Evolutionary conservation across 2,888 invertebrate species (phyloP).

Genomic region (Amphiduros pacificus): DNA sequence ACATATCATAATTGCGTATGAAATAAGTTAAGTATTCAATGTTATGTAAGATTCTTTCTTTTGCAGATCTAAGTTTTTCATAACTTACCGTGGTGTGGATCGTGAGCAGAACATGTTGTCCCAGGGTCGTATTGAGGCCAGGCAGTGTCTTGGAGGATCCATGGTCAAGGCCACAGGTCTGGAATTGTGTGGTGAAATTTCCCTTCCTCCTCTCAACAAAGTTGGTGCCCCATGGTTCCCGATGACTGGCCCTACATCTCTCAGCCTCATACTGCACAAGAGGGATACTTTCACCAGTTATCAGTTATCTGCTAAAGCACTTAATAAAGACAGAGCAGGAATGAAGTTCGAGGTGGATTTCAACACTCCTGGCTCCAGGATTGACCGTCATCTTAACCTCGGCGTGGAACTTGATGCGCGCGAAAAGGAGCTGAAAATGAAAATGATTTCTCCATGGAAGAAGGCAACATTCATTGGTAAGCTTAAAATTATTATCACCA

Average conservation of each 20-base stretch:
- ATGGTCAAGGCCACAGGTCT: constrained; percentile 79
- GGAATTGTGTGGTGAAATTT: constrained; percentile 78
- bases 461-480: constrained; percentile 18
- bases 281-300: constrained; percentile 47
- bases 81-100: constrained; percentile 62
- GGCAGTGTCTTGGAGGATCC: constrained; percentile 51
- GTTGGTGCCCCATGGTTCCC: constrained; percentile 52
- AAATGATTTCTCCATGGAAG: constrained; percentile 33
- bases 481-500: too few relatives aligned
- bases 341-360: constrained; percentile 59
- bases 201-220: constrained; percentile 67
- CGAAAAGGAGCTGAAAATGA: constrained; percentile 10
- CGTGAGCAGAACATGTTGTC: constrained; percentile 70
- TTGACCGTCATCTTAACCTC: constrained; percentile 66
- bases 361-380: constrained; percentile 80
- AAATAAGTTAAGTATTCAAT: neutral
- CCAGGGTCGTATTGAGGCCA: constrained; percentile 66
- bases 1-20: too few relatives aligned
- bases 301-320: constrained; percentile 42
- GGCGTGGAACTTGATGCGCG: constrained; percentile 39
- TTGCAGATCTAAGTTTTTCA: constrained; percentile 49
- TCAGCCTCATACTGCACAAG: constrained; percentile 38
- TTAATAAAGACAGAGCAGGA: constrained; percentile 1
- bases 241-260: constrained; percentile 48
- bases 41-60: neutral